These are phyloP conservation scores for Macaca mulatta DNA, from an alignment of 2,113 vertebrate species.

Conservation along the genomic window DNA sequence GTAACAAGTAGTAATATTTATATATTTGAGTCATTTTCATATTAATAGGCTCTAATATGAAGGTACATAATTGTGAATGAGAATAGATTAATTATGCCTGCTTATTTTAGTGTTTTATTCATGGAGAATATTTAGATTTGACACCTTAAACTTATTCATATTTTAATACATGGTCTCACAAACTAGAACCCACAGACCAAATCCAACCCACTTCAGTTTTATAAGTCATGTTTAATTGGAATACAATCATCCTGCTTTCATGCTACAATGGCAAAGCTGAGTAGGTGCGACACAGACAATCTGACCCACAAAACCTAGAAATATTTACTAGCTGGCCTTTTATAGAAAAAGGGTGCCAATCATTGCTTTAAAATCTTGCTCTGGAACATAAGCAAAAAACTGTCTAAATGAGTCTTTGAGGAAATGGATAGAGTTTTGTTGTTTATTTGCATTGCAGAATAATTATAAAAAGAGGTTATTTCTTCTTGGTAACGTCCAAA, in stretches of 20 bases:
- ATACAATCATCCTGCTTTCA: background rate
- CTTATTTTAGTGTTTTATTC: background rate
- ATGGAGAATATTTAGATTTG: background rate
- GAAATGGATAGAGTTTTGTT: background rate
- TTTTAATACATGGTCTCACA: background rate
- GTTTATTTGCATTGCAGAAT: background rate
- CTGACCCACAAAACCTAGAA: background rate
- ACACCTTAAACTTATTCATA: background rate
- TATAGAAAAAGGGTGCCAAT: background rate
- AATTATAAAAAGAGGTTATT: background rate
- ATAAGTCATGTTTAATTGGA: background rate
- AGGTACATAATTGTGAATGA: background rate
- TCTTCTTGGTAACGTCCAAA: background rate
- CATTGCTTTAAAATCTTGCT: background rate
- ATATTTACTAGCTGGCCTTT: background rate
- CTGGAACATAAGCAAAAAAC: background rate
- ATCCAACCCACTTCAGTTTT: background rate
- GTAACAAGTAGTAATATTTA: background rate
- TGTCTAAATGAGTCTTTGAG: background rate
- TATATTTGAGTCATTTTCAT: background rate
- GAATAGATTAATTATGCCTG: background rate
- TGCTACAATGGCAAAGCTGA: background rate
- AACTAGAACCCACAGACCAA: background rate
- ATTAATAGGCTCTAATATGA: background rate
- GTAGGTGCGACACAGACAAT: background rate